Evolutionary conservation across 2,113 vertebrate genomes (phyloP).

Genomic region (Crocuta crocuta): DNA sequence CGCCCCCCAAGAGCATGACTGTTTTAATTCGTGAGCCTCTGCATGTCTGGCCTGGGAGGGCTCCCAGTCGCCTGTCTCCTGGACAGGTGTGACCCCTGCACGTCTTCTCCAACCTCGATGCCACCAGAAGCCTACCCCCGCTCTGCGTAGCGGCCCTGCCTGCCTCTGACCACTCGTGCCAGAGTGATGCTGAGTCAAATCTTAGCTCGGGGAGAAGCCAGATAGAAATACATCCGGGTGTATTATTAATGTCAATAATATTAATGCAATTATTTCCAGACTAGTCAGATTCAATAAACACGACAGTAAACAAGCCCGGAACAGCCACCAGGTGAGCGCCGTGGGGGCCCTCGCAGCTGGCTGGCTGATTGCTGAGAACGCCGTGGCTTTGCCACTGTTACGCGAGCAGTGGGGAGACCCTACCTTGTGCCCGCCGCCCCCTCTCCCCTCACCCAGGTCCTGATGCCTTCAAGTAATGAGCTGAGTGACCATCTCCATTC

Average conservation of each 20-base stretch:
- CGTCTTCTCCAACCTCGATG: background rate
- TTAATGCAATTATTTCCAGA: constrained; percentile 76
- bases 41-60: background rate
- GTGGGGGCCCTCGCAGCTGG: background rate
- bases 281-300: constrained; percentile 75
- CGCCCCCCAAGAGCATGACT: background rate
- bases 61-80: background rate
- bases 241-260: constrained; percentile 77
- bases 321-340: constrained; percentile 5
- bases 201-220: constrained; percentile 40
- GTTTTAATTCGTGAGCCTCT: background rate
- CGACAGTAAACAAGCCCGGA: constrained; percentile 35
- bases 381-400: background rate
- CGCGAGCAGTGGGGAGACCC: background rate
- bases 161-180: background rate
- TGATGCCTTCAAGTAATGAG: background rate
- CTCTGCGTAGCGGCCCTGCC: accelerated
- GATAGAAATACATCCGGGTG: constrained; percentile 72
- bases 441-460: background rate
- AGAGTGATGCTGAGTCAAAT: background rate
- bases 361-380: background rate
- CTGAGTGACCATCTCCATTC: background rate
- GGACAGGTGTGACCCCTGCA: background rate
- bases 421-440: accelerated
- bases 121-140: background rate